Percentiles rank a stretch among this genome's conserved stretches.
Conservation (phyloP, 2,888 invertebrate species). For the Sarcophaga carnaria region DNA sequence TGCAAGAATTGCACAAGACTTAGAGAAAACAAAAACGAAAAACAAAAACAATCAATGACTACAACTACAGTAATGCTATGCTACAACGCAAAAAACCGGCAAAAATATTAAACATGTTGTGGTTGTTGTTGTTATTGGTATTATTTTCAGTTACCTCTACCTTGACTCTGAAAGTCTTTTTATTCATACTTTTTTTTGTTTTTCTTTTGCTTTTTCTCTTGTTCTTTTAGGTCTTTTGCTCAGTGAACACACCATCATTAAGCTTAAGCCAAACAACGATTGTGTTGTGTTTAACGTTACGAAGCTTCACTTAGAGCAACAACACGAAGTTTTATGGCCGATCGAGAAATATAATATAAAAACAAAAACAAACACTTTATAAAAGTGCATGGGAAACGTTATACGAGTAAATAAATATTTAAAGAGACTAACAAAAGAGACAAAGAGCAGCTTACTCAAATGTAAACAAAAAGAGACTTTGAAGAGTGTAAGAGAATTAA, state of each 20-base stretch:
- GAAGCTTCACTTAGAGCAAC: not conserved
- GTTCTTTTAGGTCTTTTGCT: conserved; percentile 7
- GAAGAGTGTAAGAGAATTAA: conserved; percentile 48
- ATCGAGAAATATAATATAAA: conserved; percentile 41
- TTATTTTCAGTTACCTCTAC: conserved; percentile 78
- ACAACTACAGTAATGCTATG: not conserved
- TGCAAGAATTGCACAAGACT: conserved; percentile 1
- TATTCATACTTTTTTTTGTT: not conserved
- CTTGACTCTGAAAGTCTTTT: conserved; percentile 80
- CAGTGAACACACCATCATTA: not conserved
- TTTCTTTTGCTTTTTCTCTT: conserved; percentile 9
- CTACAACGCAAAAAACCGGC: conserved; percentile 66
- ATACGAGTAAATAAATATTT: conserved; percentile 72
- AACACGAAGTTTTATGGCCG: conserved; percentile 39
- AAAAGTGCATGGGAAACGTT: conserved; percentile 79
- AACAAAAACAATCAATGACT: conserved; percentile 52
- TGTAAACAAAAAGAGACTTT: conserved; percentile 20
- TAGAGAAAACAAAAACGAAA: conserved; percentile 21
- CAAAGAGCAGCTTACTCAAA: conserved; percentile 1
- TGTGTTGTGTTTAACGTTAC: conserved; percentile 1
- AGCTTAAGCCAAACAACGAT: conserved; percentile 2
- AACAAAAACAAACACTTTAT: conserved; percentile 36
- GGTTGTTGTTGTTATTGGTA: conserved; percentile 18
- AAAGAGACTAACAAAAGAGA: conserved; percentile 32
- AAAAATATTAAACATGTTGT: conserved; percentile 47